Evolutionary conservation across 2,888 invertebrate genomes (phyloP).

Genomic region (Enoplolaimus lenunculus): DNA sequence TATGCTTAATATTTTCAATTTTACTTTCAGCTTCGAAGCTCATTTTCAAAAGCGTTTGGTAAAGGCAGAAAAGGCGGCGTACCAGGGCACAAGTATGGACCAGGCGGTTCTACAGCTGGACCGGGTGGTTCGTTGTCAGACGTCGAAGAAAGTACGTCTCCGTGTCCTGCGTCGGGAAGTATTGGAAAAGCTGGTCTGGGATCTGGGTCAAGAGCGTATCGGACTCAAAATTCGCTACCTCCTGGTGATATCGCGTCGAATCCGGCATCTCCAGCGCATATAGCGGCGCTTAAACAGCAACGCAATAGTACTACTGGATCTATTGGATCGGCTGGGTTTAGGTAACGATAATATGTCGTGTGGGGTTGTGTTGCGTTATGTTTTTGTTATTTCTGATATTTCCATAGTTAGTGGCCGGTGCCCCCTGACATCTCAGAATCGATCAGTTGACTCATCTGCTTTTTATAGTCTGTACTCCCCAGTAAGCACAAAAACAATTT

Average conservation of each 20-base stretch:
- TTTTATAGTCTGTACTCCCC: no score
- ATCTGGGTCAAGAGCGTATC: neutral
- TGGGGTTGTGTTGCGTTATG: no score
- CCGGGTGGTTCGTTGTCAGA: conserved; percentile 42
- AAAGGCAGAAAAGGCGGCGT: conserved; percentile 31
- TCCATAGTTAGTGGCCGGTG: no score
- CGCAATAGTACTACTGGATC: conserved; percentile 8
- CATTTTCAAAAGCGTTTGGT: conserved; percentile 84
- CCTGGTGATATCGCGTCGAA: conserved; percentile 3
- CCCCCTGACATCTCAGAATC: no score
- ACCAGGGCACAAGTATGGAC: conserved; percentile 22
- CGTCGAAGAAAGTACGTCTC: conserved; percentile 45
- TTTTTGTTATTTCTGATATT: no score
- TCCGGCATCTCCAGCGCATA: conserved; percentile 17
- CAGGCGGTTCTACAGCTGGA: no score
- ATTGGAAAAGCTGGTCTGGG: neutral
- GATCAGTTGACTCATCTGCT: no score
- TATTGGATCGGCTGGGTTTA: conserved; percentile 42
- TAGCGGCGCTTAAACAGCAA: no score
- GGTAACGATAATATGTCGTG: no score
- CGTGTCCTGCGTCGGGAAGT: conserved; percentile 19
- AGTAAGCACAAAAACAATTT: no score
- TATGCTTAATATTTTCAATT: conserved; percentile 28
- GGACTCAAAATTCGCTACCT: conserved; percentile 11
- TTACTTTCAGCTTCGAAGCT: conserved; percentile 64